phyloP scores from a whole-genome alignment of 2,113 vertebrate genomes.

The Chrysemys picta region DNA sequence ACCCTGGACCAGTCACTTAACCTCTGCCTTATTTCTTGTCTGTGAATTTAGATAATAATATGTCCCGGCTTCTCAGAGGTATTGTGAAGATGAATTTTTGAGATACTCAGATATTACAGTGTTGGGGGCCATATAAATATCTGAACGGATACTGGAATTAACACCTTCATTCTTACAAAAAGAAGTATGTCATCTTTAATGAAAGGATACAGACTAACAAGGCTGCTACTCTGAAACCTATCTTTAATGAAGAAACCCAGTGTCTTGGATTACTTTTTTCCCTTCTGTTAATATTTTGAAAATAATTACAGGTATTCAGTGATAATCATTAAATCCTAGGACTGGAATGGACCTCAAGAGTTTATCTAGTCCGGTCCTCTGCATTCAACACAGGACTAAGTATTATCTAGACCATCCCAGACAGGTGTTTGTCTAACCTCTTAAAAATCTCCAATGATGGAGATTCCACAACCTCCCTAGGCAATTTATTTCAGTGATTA shows the following conservation, averaged over 20 bases:
- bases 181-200: neutral
- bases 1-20: neutral
- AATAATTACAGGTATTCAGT: neutral
- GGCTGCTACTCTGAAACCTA: too few relatives aligned
- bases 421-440: too few relatives aligned
- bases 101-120: neutral
- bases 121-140: neutral
- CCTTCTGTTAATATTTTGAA: neutral
- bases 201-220: too few relatives aligned
- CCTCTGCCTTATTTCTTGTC: neutral
- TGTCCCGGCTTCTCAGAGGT: rapidly evolving
- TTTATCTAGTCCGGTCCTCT: too few relatives aligned
- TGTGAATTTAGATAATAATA: neutral
- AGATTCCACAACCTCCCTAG: too few relatives aligned
- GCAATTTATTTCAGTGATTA: too few relatives aligned
- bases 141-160: neutral
- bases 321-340: neutral
- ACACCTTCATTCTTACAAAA: neutral
- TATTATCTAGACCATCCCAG: too few relatives aligned
- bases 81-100: neutral
- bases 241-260: neutral
- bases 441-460: too few relatives aligned
- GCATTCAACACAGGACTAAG: too few relatives aligned
- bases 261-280: neutral
- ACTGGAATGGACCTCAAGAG: too few relatives aligned